A percentile compares a stretch with the other conserved stretches of the same genome.
These are phyloP conservation scores for Timandra comae DNA, from an alignment of 2,888 invertebrate genomes.

Conservation along the genomic window DNA sequence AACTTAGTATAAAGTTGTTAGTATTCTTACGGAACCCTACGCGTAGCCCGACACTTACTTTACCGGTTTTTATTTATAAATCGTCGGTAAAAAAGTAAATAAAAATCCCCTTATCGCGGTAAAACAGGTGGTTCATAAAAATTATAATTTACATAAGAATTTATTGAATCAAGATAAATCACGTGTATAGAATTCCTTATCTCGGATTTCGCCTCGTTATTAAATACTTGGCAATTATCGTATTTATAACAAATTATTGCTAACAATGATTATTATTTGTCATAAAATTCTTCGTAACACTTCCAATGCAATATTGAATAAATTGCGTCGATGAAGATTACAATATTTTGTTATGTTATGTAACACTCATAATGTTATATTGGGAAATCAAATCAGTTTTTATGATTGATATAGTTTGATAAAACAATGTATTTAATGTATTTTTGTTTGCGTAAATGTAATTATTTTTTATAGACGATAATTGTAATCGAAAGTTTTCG, in stretches of 20 bases:
- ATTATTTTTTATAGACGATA: constrained; percentile 4
- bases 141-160: constrained; percentile 19
- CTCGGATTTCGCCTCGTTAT: constrained; percentile 14
- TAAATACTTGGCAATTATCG: constrained; percentile 12
- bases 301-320: constrained; percentile 9
- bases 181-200: constrained; percentile 17
- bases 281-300: constrained; percentile 21
- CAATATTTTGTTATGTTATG: constrained; percentile 25
- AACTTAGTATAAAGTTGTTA: too few relatives aligned
- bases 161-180: constrained; percentile 14
- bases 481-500: too few relatives aligned
- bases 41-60: too few relatives aligned
- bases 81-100: too few relatives aligned
- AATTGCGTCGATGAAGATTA: constrained; percentile 21
- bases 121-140: constrained; percentile 9
- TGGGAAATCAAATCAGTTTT: constrained; percentile 9
- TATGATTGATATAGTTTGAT: constrained; percentile 1
- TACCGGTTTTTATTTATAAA: too few relatives aligned
- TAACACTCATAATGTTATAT: constrained; percentile 21
- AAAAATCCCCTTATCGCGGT: too few relatives aligned
- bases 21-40: too few relatives aligned
- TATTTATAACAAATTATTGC: constrained; percentile 14
- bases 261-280: constrained; percentile 15
- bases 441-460: constrained; percentile 8
- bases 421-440: constrained; percentile 9